Conservation (phyloP, 2,797 vertebrate genomes). For the Squalus acanthias region DNA sequence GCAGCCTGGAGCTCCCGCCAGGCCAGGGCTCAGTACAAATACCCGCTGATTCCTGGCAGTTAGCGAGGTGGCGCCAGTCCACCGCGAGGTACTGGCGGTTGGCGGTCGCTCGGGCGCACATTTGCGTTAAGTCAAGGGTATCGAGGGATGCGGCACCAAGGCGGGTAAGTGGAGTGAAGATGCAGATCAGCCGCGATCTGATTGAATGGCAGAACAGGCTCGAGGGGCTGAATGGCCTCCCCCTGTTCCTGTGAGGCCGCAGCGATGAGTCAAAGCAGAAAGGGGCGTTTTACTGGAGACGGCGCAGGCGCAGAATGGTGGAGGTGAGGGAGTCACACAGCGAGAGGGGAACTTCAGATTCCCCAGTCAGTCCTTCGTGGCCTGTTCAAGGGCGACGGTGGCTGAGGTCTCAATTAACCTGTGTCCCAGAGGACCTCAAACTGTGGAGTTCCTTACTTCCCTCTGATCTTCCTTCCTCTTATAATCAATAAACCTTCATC, state of each 20-base stretch:
- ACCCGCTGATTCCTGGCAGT: background rate
- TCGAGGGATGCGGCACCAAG: background rate
- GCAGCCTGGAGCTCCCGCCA: background rate
- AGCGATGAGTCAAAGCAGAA: background rate
- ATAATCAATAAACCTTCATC: too few species aligned
- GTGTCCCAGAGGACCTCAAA: background rate
- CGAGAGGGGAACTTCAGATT: too few species aligned
- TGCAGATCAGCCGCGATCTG: background rate
- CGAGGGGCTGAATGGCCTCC: background rate
- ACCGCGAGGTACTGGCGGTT: background rate
- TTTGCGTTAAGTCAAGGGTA: background rate
- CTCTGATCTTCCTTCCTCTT: too few species aligned
- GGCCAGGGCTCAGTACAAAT: background rate
- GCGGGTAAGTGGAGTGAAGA: background rate
- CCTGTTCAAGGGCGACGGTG: background rate
- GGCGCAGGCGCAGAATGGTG: background rate
- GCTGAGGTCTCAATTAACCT: background rate
- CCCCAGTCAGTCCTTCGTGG: background rate
- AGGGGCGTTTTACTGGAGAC: background rate
- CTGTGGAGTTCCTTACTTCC: background rate
- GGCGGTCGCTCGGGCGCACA: background rate
- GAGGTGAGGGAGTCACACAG: background rate
- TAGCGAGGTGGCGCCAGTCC: background rate
- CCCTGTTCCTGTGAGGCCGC: background rate
- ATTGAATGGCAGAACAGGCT: background rate